Evolutionary conservation across 2,888 invertebrate species (phyloP).

Genomic region (Diabrotica balteata): DNA sequence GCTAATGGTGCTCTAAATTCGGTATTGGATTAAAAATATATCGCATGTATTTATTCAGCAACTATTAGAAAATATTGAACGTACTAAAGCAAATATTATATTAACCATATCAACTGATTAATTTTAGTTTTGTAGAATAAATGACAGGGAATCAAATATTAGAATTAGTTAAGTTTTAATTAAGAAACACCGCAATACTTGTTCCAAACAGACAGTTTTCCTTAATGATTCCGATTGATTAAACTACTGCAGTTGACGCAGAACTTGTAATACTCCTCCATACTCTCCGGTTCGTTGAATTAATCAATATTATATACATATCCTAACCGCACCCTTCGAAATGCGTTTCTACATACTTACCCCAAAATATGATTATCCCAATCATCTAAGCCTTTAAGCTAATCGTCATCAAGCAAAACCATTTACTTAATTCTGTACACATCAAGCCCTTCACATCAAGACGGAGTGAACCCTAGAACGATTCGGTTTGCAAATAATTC

Average conservation of each 20-base stretch:
- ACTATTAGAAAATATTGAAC: too few species aligned
- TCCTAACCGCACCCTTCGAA: constrained; percentile 10
- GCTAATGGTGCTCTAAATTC: too few species aligned
- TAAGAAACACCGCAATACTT: too few species aligned
- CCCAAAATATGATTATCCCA: constrained; percentile 19
- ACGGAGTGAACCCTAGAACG: constrained; percentile 5
- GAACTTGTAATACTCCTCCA: background rate
- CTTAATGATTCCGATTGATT: background rate
- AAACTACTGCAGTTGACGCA: constrained; percentile 1
- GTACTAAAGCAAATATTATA: too few species aligned
- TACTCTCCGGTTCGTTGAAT: background rate
- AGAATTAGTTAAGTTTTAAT: too few species aligned
- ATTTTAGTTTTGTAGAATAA: too few species aligned
- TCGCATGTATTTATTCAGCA: too few species aligned
- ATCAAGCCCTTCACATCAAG: constrained; percentile 5
- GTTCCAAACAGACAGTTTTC: background rate
- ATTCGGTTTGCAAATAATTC: constrained; percentile 12
- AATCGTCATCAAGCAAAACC: constrained; percentile 12
- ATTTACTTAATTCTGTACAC: constrained; percentile 20
- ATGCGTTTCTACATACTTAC: background rate
- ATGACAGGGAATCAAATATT: too few species aligned
- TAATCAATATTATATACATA: background rate
- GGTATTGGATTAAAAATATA: too few species aligned
- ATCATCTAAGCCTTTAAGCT: constrained; percentile 20
- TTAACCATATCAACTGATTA: too few species aligned